Percentiles rank a stretch among this genome's conserved stretches.
phyloP scores from a whole-genome alignment of 2,113 vertebrate genomes.

The Sakesphorus luctuosus region DNA sequence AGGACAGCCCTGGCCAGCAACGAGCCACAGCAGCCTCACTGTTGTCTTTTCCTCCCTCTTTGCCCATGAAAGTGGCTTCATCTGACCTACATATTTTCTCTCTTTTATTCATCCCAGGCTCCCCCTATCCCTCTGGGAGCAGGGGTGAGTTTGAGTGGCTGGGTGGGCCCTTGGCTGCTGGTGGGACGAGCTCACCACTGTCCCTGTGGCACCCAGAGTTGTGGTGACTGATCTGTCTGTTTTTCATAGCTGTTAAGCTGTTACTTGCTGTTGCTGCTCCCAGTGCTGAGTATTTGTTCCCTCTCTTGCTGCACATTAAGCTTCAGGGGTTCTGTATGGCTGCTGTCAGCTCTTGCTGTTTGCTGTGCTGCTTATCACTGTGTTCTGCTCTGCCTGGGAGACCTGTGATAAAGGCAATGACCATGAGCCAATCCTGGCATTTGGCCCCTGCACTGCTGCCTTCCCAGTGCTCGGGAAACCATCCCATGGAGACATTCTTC shows the following conservation, averaged over 20 bases:
- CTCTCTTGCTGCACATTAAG: neutral
- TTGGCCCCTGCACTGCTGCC: neutral
- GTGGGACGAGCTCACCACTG: fast-evolving
- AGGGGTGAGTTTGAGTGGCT: neutral
- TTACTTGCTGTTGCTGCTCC: no score
- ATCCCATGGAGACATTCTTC: neutral
- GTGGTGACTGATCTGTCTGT: neutral
- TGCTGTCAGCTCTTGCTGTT: neutral
- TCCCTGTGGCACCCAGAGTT: neutral
- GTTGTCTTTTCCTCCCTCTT: fast-evolving
- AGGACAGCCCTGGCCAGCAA: neutral
- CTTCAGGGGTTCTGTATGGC: neutral
- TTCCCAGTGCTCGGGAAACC: neutral
- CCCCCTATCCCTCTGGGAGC: fast-evolving
- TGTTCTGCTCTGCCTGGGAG: neutral
- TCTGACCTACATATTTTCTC: fast-evolving
- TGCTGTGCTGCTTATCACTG: neutral
- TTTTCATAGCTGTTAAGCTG: neutral
- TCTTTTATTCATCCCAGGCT: fast-evolving
- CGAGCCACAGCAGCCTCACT: neutral
- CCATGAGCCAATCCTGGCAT: neutral
- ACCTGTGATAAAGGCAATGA: neutral
- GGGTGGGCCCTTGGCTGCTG: neutral
- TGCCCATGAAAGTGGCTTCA: fast-evolving
- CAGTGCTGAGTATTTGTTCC: neutral